Evolutionary conservation across 2,113 vertebrate genomes (phyloP).

Genomic region (Pelvicachromis taeniatus): DNA sequence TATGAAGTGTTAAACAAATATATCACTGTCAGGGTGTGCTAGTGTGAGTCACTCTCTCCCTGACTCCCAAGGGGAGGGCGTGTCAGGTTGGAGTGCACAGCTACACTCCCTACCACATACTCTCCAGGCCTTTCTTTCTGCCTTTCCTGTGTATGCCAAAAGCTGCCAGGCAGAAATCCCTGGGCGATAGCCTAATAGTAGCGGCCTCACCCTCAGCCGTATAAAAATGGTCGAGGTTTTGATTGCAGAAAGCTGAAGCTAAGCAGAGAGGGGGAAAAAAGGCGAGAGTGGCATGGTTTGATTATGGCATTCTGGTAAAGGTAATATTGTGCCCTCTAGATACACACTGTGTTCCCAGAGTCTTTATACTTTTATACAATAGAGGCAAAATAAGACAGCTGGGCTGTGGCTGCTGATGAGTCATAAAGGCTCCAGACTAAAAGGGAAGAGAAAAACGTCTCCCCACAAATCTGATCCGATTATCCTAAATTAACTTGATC

Average conservation of each 20-base stretch:
- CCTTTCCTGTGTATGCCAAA: neutral
- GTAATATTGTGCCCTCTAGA: neutral
- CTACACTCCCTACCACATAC: neutral
- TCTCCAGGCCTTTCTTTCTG: neutral
- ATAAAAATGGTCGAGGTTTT: neutral
- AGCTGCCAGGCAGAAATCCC: constrained; percentile 3
- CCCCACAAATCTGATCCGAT: neutral
- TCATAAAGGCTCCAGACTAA: constrained; percentile 19
- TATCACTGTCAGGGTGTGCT: constrained; percentile 5
- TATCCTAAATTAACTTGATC: neutral
- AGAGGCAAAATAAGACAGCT: neutral
- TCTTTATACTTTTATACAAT: neutral
- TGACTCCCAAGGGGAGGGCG: constrained; percentile 31
- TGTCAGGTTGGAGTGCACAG: neutral
- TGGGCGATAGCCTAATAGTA: neutral
- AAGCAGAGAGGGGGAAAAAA: neutral
- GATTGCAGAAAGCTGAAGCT: neutral
- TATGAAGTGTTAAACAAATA: neutral
- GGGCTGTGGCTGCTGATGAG: constrained; percentile 32
- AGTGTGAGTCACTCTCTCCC: constrained; percentile 39
- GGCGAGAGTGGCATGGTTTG: neutral
- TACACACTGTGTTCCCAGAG: neutral
- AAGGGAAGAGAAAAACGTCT: neutral
- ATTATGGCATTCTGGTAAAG: neutral
- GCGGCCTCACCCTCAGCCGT: neutral